Conservation (phyloP, 2,797 vertebrate species). For the Dallia pectoralis region DNA sequence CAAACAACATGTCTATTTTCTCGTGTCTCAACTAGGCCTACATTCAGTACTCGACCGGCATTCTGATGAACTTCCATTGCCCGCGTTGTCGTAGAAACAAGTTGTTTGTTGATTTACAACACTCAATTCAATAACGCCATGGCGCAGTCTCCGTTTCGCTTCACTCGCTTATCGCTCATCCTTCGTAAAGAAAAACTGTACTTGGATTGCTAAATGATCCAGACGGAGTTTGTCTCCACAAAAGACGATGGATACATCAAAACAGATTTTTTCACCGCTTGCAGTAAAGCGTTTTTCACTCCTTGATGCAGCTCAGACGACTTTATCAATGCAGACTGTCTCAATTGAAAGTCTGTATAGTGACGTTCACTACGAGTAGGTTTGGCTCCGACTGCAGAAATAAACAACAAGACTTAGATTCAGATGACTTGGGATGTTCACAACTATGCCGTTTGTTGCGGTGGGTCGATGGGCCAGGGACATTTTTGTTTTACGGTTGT, state of each 20-base stretch:
- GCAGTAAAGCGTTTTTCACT: constrained; percentile 9
- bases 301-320: constrained; percentile 43
- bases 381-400: constrained; percentile 34
- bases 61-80: constrained; percentile 47
- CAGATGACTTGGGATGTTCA: constrained; percentile 4
- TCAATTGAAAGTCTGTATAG: constrained; percentile 13
- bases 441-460: constrained; percentile 18
- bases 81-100: constrained; percentile 60
- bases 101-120: constrained; percentile 48
- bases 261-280: constrained; percentile 20
- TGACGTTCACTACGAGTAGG: constrained; percentile 25
- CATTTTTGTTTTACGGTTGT: constrained; percentile 39
- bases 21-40: constrained; percentile 23
- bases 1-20: constrained; percentile 23
- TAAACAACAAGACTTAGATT: constrained; percentile 33
- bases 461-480: constrained; percentile 27
- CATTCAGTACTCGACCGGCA: constrained; percentile 37
- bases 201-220: not conserved
- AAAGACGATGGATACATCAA: not conserved
- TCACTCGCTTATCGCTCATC: constrained; percentile 29
- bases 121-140: constrained; percentile 41
- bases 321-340: constrained; percentile 50
- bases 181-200: constrained; percentile 23
- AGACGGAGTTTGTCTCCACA: not conserved
- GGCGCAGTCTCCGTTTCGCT: constrained; percentile 45